phyloP scores from a whole-genome alignment of 2,888 invertebrate genomes.

The Sinhomidia bicolor region DNA sequence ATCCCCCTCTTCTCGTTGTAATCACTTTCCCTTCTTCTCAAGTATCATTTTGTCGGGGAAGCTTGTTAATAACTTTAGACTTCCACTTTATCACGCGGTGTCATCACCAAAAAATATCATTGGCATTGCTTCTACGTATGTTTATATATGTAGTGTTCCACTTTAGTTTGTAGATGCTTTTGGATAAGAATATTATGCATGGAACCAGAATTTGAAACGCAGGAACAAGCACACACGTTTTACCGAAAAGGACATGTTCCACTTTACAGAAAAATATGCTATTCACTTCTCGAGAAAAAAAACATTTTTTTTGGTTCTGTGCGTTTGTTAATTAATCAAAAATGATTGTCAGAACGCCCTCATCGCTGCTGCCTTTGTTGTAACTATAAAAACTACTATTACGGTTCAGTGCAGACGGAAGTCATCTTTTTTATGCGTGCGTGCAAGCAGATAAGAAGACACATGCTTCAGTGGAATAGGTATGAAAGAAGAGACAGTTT shows the following conservation, averaged over 20 bases:
- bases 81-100: background rate
- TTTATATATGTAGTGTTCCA: no score
- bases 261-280: background rate
- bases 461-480: no score
- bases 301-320: slow-evolving; percentile 3
- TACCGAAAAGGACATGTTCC: slow-evolving; percentile 8
- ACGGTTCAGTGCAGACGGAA: background rate
- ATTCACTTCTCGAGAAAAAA: background rate
- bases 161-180: no score
- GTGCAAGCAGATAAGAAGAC: slow-evolving; percentile 8
- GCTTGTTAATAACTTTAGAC: slow-evolving; percentile 32
- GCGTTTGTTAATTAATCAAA: slow-evolving; percentile 66
- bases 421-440: background rate
- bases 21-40: background rate
- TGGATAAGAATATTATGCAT: no score
- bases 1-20: background rate
- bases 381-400: background rate
- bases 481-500: background rate
- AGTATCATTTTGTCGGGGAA: slow-evolving; percentile 10
- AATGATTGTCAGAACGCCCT: slow-evolving; percentile 48
- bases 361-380: background rate
- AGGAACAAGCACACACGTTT: background rate
- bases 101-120: background rate
- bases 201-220: no score
- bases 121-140: no score